Base-by-base conservation (phyloP, 2,797 vertebrate genomes). In the Bufotes viridis region DNA sequence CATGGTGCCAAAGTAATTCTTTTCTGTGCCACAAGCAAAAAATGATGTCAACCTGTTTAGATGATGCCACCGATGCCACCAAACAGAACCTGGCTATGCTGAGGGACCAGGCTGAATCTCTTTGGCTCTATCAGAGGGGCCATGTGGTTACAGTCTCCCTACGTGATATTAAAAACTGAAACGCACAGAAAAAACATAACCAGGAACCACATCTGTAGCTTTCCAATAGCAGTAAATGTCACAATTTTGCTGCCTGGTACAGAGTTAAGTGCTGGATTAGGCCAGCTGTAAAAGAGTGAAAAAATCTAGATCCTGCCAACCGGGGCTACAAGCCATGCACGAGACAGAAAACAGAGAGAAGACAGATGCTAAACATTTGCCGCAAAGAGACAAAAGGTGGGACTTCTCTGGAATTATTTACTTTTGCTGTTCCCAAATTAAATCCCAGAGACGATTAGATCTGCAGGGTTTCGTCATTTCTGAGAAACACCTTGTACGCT, bases 241-340 rank as follows among this genome's bases (percentile, higher is more conserved):
- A 75, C 69, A 75, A 75, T 74, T 70, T 60, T 58, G 13, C 26
- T 17, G 22, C 53, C 53, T 34, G 63, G 29, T 17, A 84, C 82
- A 84, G 26, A 84, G 51, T 57, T 29, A 82, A 69, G 51, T 24
- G 29, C 58, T 49, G 55, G 20, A 74, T 34, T 10, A 10, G 49
- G 55, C 55, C 69, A 84, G 26, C 69, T 58, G 29, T 42, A 58
- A 49, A 42, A 58, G 72, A 69, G 60, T 5, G 81, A 63, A 69
- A 82, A 69, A 20, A 67, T 82, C 22, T 49, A 26, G 42, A 75
- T n/a, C 55, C 26, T 84, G 82, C 82, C 82, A 84, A 75, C 55
- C 65, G 7, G 53, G 67, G 82, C 60, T 74, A 84, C 82, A 58
- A 29, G 81, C n/a, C 67, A 55, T 74, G 14, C 67, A 22, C 4